A percentile compares a stretch with the other conserved stretches of the same genome.
Conservation (phyloP, 2,888 invertebrate genomes). For the Drosophila mulleri region DNA sequence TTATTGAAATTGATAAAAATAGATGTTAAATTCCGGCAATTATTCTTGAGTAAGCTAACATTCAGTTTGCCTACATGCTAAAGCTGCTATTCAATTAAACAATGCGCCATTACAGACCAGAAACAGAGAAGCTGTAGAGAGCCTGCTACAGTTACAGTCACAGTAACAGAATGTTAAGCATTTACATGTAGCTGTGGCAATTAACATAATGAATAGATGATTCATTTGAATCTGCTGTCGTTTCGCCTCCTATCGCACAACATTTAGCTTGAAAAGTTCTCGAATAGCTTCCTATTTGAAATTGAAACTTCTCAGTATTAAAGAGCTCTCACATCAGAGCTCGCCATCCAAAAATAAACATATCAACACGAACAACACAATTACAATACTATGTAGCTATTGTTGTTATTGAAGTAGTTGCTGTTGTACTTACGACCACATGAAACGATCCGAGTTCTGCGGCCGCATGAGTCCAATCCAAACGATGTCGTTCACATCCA, state of each 20-base stretch:
- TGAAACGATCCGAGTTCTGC: conserved; percentile 89
- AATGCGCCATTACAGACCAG: no score
- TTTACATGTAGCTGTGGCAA: background rate
- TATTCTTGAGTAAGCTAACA: background rate
- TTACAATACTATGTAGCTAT: conserved; percentile 47
- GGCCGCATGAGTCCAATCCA: conserved; percentile 92
- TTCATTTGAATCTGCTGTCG: background rate
- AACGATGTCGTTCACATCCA: conserved; percentile 91
- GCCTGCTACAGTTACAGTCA: no score
- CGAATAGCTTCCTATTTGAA: background rate
- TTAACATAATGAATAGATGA: background rate
- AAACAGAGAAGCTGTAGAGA: no score
- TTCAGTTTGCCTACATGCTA: no score
- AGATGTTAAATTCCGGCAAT: no score
- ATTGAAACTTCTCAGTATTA: conserved; percentile 8
- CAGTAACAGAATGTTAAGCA: background rate
- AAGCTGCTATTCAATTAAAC: no score
- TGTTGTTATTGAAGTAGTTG: conserved; percentile 20
- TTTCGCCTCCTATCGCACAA: no score
- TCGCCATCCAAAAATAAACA: conserved; percentile 43
- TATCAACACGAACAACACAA: conserved; percentile 56
- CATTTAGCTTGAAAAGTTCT: background rate
- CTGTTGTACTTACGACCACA: conserved; percentile 90
- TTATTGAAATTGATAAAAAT: no score
- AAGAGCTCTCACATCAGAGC: conserved; percentile 10